A percentile compares a stretch with the other conserved stretches of the same genome.
Conservation (phyloP, 2,113 vertebrate genomes). For the Dunckerocampus dactyliophorus region DNA sequence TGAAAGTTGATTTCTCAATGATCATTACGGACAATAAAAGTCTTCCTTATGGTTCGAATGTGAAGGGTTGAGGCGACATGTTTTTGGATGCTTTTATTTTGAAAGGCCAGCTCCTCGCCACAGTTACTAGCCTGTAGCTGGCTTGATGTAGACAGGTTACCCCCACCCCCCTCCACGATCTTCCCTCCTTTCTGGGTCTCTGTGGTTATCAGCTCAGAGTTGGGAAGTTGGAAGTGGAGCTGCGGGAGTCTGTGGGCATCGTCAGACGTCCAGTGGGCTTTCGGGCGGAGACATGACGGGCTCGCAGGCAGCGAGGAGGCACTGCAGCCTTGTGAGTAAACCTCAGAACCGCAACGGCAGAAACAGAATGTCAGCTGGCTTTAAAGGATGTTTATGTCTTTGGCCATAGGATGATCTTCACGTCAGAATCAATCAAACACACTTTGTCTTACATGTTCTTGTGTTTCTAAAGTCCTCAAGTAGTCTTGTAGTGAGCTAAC, state of each 20-base stretch:
- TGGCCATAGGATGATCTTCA: neutral
- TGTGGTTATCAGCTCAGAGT: slow-evolving; percentile 40
- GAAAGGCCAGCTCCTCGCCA: slow-evolving; percentile 23
- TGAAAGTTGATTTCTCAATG: too few species aligned
- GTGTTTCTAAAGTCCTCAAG: slow-evolving; percentile 24
- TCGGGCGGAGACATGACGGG: slow-evolving; percentile 65
- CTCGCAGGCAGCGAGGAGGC: slow-evolving; percentile 51
- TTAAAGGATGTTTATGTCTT: too few species aligned
- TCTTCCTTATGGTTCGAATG: too few species aligned
- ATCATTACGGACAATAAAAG: too few species aligned
- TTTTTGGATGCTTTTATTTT: slow-evolving; percentile 34
- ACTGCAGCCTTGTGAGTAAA: slow-evolving; percentile 67
- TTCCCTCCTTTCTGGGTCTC: slow-evolving; percentile 12
- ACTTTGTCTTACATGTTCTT: too few species aligned
- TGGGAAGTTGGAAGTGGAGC: slow-evolving; percentile 25
- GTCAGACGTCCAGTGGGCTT: slow-evolving; percentile 10
- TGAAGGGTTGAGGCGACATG: too few species aligned
- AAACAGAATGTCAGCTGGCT: neutral
- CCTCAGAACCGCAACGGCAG: neutral
- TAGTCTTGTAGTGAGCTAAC: slow-evolving; percentile 30
- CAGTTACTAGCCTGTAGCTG: neutral
- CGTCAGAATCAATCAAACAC: too few species aligned
- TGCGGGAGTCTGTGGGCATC: slow-evolving; percentile 43
- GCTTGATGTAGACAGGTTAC: slow-evolving; percentile 18
- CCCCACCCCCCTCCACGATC: neutral